Evolutionary conservation across 2,113 vertebrate species (phyloP).

Genomic region (Phocoena sinus): DNA sequence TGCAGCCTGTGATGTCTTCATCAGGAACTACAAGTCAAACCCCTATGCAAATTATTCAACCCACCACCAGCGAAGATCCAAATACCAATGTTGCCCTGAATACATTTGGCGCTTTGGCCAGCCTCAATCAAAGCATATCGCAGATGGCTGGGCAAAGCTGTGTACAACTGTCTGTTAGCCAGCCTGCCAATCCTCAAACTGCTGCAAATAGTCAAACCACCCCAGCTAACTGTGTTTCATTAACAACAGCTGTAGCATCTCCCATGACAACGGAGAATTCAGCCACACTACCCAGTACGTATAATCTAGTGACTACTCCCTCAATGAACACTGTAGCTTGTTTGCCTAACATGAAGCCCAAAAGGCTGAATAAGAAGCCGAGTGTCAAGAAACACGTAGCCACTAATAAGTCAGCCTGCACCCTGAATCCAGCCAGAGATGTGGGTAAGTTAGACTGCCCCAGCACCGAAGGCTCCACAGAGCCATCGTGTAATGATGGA

Average conservation of each 20-base stretch:
- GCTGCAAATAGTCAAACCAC: conserved; percentile 74
- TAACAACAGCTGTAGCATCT: conserved; percentile 70
- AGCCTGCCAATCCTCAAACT: conserved; percentile 78
- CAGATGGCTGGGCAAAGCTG: conserved; percentile 91
- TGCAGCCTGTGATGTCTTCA: conserved; percentile 93
- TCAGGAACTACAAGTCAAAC: conserved; percentile 87
- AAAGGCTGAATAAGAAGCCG: conserved; percentile 85
- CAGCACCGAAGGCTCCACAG: not conserved
- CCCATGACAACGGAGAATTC: conserved; percentile 71
- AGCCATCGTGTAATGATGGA: conserved; percentile 15
- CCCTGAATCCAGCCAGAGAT: conserved; percentile 73
- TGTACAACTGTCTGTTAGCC: conserved; percentile 80
- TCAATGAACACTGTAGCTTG: conserved; percentile 54
- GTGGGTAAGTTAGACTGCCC: conserved; percentile 65
- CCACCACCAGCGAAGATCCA: conserved; percentile 93
- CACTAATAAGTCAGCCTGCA: conserved; percentile 65
- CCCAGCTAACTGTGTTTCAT: conserved; percentile 70
- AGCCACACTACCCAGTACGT: conserved; percentile 46
- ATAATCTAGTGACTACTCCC: conserved; percentile 65
- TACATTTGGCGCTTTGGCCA: conserved; percentile 95
- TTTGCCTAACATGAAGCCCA: conserved; percentile 77
- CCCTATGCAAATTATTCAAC: conserved; percentile 94
- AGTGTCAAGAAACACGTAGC: conserved; percentile 79
- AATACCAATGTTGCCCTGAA: conserved; percentile 95
- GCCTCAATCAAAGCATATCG: conserved; percentile 96